Conservation (phyloP, 2,888 invertebrate genomes). For the Polymixis lichenea region DNA sequence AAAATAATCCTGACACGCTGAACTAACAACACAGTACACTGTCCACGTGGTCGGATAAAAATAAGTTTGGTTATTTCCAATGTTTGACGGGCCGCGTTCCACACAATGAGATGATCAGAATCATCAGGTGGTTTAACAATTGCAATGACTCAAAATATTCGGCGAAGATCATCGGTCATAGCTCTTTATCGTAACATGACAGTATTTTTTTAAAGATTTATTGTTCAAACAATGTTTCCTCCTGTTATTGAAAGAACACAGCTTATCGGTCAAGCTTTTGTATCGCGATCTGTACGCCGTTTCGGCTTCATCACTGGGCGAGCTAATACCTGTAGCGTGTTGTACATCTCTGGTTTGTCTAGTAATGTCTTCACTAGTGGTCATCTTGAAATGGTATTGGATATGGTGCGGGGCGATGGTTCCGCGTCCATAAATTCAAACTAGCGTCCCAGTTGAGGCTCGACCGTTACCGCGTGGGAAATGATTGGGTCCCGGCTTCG, state of each 20-base stretch:
- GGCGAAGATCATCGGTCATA: slow-evolving; percentile 71
- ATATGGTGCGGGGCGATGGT: slow-evolving; percentile 76
- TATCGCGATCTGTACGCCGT: slow-evolving; percentile 84
- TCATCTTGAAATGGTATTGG: slow-evolving; percentile 78
- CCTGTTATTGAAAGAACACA: slow-evolving; percentile 86
- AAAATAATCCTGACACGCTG: slow-evolving; percentile 38
- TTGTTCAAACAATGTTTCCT: slow-evolving; percentile 88
- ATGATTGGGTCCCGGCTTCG: slow-evolving; percentile 85
- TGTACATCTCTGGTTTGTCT: slow-evolving; percentile 80
- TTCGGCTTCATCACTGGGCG: slow-evolving; percentile 74
- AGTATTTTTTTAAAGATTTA: slow-evolving; percentile 77
- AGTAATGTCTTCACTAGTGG: slow-evolving; percentile 73
- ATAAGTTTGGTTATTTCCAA: slow-evolving; percentile 70
- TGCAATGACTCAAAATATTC: slow-evolving; percentile 71
- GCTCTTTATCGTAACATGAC: slow-evolving; percentile 79
- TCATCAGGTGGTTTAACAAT: slow-evolving; percentile 54
- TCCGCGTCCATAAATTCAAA: slow-evolving; percentile 86
- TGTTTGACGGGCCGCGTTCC: slow-evolving; percentile 65
- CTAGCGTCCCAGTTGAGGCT: slow-evolving; percentile 84
- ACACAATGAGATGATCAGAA: slow-evolving; percentile 66
- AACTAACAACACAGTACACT: slow-evolving; percentile 22
- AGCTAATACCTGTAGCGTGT: slow-evolving; percentile 73
- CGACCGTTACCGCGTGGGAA: slow-evolving; percentile 90
- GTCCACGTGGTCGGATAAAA: slow-evolving; percentile 66
- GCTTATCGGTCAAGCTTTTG: slow-evolving; percentile 90